A percentile compares a stretch with the other conserved stretches of the same genome.
Conservation (phyloP, 2,113 vertebrate species). For the Cariama cristata region DNA sequence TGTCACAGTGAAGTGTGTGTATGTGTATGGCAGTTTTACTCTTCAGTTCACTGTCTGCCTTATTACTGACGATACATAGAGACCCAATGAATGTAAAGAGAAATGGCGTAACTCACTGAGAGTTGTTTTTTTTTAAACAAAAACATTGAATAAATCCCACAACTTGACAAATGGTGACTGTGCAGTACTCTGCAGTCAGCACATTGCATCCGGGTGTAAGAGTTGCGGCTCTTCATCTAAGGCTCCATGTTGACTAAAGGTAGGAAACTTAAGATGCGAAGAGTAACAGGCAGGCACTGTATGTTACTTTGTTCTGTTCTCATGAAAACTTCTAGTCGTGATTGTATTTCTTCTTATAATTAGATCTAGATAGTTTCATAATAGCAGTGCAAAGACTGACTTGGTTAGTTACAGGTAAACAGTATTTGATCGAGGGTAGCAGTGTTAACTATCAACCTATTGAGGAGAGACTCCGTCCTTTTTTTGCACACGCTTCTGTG, state of each 20-base stretch:
- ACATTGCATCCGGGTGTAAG: accelerated
- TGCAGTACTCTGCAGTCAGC: background rate
- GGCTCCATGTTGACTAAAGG: background rate
- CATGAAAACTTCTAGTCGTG: background rate
- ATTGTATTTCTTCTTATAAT: background rate
- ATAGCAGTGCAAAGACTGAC: background rate
- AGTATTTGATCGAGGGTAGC: background rate
- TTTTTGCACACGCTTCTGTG: background rate
- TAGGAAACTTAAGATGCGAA: background rate
- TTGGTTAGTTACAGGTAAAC: background rate
- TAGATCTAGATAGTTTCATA: background rate
- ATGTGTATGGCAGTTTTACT: background rate
- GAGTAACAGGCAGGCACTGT: background rate
- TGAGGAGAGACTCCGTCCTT: background rate
- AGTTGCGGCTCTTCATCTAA: accelerated
- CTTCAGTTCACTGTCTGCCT: background rate
- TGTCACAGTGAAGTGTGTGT: background rate
- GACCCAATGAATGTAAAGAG: background rate
- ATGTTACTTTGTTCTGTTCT: background rate
- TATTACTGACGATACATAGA: background rate
- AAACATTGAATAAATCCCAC: background rate
- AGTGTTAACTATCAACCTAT: background rate
- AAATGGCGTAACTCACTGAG: background rate
- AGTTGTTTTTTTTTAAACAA: background rate
- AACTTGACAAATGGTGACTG: accelerated